Evolutionary conservation across 1,140 invertebrate species (phyloP).

Genomic region (Nixonia krombeini): DNA sequence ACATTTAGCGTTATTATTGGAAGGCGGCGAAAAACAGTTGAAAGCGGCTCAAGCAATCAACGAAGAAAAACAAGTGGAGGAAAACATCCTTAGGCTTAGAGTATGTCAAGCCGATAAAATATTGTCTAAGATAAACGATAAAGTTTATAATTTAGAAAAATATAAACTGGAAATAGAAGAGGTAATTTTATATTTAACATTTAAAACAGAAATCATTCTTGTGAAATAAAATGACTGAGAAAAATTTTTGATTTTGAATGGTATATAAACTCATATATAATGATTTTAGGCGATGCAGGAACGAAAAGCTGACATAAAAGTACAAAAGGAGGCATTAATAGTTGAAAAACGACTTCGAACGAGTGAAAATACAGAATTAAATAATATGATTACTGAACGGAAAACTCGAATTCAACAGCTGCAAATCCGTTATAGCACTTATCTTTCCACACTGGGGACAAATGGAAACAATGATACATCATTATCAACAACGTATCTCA

Average conservation of each 20-base stretch:
- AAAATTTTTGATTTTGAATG: too few relatives aligned
- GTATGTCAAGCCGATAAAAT: constrained; percentile 74
- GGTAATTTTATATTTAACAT: constrained; percentile 61
- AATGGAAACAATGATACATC: constrained; percentile 75
- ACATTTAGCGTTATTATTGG: constrained; percentile 63
- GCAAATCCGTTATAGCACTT: constrained; percentile 67
- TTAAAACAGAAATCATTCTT: too few relatives aligned
- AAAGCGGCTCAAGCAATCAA: constrained; percentile 58
- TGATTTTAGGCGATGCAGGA: constrained; percentile 75
- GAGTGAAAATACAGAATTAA: constrained; percentile 75
- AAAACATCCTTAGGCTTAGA: constrained; percentile 75
- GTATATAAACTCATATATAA: neutral
- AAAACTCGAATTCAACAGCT: constrained; percentile 75
- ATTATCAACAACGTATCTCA: constrained; percentile 76
- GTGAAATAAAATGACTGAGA: too few relatives aligned
- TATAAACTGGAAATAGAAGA: constrained; percentile 74
- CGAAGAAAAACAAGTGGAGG: constrained; percentile 75
- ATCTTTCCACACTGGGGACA: constrained; percentile 47
- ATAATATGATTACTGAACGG: constrained; percentile 71
- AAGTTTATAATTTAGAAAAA: constrained; percentile 75
- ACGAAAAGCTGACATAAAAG: constrained; percentile 75
- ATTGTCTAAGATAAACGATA: constrained; percentile 72
- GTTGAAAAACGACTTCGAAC: constrained; percentile 73
- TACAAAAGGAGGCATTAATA: constrained; percentile 74
- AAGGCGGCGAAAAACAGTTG: constrained; percentile 75